A percentile compares a stretch with the other conserved stretches of the same genome.
phyloP scores from a whole-genome alignment of 2,888 invertebrate species.

The Nephrotoma appendiculata region DNA sequence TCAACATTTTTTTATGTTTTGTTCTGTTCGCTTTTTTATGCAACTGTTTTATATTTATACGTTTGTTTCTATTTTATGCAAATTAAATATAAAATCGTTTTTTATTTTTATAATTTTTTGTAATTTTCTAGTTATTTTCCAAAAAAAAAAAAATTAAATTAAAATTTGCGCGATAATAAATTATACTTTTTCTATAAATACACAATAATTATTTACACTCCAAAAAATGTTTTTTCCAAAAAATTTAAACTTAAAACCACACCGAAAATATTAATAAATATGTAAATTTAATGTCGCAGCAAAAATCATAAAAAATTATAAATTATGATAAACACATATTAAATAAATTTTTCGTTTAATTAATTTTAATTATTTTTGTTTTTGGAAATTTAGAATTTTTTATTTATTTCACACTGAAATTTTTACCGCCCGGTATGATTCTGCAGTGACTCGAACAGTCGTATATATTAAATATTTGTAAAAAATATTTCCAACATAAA shows the following conservation, averaged over 20 bases:
- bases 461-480: not conserved
- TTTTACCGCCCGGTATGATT: not conserved
- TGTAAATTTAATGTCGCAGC: not conserved
- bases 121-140: not conserved
- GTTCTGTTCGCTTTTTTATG: not conserved
- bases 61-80: not conserved
- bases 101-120: not conserved
- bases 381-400: no score
- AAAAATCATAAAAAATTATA: not conserved
- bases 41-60: not conserved
- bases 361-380: not conserved
- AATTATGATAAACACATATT: not conserved
- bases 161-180: not conserved
- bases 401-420: not conserved
- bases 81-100: not conserved
- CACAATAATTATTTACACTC: not conserved
- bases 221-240: not conserved
- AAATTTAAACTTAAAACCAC: not conserved
- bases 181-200: not conserved
- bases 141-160: not conserved
- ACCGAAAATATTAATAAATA: not conserved
- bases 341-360: not conserved
- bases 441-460: not conserved
- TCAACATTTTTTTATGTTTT: not conserved
- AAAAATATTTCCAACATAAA: not conserved